Evolutionary conservation across 2,888 invertebrate species (phyloP).

Genomic region (Tinea trinotella): DNA sequence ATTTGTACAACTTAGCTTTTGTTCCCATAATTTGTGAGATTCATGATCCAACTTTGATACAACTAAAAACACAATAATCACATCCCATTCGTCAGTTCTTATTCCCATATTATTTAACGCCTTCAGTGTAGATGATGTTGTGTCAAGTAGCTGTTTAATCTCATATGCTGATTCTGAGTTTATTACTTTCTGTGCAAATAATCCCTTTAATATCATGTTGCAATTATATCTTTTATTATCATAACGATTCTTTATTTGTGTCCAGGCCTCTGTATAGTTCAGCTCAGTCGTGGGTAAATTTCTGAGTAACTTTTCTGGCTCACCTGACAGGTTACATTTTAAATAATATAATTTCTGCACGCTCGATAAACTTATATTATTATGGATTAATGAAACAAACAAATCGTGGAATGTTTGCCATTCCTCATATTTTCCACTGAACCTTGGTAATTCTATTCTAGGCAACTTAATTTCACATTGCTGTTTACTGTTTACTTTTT

Average conservation of each 20-base stretch:
- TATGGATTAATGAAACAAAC: slow-evolving; percentile 24
- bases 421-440: slow-evolving; percentile 24
- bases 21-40: slow-evolving; percentile 26
- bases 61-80: slow-evolving; percentile 23
- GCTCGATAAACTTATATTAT: slow-evolving; percentile 20
- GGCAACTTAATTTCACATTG: slow-evolving; percentile 23
- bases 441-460: slow-evolving; percentile 23
- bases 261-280: slow-evolving; percentile 26
- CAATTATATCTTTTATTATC: slow-evolving; percentile 25
- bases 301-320: slow-evolving; percentile 23
- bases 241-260: slow-evolving; percentile 23
- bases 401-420: slow-evolving; percentile 26
- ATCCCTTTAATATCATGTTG: slow-evolving; percentile 23
- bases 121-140: slow-evolving; percentile 23
- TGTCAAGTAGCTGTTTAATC: slow-evolving; percentile 23
- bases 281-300: slow-evolving; percentile 23
- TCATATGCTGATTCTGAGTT: slow-evolving; percentile 21
- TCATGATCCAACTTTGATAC: slow-evolving; percentile 25
- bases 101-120: slow-evolving; percentile 23
- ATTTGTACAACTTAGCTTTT: no score
- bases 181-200: slow-evolving; percentile 23
- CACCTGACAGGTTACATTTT: slow-evolving; percentile 24
- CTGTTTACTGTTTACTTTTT: no score
- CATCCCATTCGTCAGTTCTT: slow-evolving; percentile 19
- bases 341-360: slow-evolving; percentile 27